Evolutionary conservation across 2,797 vertebrate genomes (phyloP).

Genomic region (Clarias fuscus): DNA sequence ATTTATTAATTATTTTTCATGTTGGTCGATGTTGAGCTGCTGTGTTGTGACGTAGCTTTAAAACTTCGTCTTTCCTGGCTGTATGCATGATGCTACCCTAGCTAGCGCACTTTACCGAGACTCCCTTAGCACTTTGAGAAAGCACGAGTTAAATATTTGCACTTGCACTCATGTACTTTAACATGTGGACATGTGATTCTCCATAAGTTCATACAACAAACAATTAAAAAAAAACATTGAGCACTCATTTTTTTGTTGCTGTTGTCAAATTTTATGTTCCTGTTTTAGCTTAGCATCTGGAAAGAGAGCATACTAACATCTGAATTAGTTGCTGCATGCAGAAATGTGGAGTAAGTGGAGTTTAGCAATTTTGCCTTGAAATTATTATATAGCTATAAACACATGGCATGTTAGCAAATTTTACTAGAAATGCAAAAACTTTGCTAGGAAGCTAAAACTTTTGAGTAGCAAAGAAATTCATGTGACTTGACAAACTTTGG

Average conservation of each 20-base stretch:
- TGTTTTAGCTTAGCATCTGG: neutral
- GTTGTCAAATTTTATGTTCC: slow-evolving; percentile 21
- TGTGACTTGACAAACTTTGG: neutral
- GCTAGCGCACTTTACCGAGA: slow-evolving; percentile 58
- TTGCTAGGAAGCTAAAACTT: neutral
- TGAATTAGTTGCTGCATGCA: slow-evolving; percentile 2
- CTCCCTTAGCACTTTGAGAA: slow-evolving; percentile 48
- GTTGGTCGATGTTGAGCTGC: slow-evolving; percentile 43
- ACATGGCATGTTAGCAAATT: neutral
- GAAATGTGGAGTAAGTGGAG: neutral
- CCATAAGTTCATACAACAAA: slow-evolving; percentile 61
- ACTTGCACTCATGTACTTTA: slow-evolving; percentile 59
- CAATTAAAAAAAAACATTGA: slow-evolving; percentile 58
- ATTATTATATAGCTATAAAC: neutral
- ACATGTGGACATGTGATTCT: slow-evolving; percentile 47
- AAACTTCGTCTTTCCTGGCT: slow-evolving; percentile 35
- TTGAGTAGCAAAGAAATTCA: neutral
- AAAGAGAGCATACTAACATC: neutral
- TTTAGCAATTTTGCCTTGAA: neutral
- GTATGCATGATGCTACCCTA: slow-evolving; percentile 60
- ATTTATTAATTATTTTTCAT: neutral
- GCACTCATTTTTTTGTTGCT: slow-evolving; percentile 16
- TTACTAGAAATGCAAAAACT: neutral
- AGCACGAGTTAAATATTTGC: slow-evolving; percentile 50
- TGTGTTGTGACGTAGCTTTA: slow-evolving; percentile 58